A percentile compares a stretch with the other conserved stretches of the same genome.
These are phyloP conservation scores for Caenorhabditis latens DNA, from an alignment of 1,140 invertebrate species.

Conservation along the genomic window DNA sequence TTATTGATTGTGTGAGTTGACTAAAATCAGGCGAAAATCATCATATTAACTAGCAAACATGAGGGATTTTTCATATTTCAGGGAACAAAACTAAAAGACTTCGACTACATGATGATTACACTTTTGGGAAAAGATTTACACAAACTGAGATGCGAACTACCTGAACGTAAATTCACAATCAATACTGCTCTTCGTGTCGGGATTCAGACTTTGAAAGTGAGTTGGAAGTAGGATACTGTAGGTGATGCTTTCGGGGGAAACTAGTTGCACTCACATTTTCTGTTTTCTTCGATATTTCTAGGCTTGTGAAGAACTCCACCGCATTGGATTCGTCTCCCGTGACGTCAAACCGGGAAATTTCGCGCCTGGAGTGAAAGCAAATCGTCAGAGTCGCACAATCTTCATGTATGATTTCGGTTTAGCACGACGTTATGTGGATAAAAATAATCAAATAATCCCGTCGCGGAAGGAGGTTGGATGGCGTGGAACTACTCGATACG, in stretches of 20 bases:
- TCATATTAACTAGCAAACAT: background rate
- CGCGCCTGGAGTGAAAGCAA: slow-evolving; percentile 65
- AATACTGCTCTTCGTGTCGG: slow-evolving; percentile 69
- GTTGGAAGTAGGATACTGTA: no score
- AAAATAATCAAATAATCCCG: slow-evolving; percentile 64
- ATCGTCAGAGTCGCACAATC: slow-evolving; percentile 39
- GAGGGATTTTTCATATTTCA: background rate
- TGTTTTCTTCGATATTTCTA: background rate
- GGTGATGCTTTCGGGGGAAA: no score
- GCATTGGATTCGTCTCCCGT: slow-evolving; percentile 68
- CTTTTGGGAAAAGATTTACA: slow-evolving; percentile 71
- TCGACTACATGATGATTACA: slow-evolving; percentile 69
- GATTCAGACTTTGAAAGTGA: slow-evolving; percentile 66
- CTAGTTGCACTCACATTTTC: no score
- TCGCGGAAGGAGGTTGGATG: slow-evolving; percentile 70
- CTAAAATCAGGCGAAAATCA: background rate
- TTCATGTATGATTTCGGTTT: slow-evolving; percentile 65
- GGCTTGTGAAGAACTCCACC: slow-evolving; percentile 70
- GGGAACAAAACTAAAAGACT: slow-evolving; percentile 62
- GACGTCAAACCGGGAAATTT: slow-evolving; percentile 71
- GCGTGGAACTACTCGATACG: slow-evolving; percentile 68
- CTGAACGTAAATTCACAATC: slow-evolving; percentile 66
- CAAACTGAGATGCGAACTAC: slow-evolving; percentile 68
- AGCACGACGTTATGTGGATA: slow-evolving; percentile 57
- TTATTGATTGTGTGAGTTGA: slow-evolving; percentile 69